These are phyloP conservation scores for Xenentodon cancila DNA, from an alignment of 2,797 vertebrate genomes.

Conservation along the genomic window DNA sequence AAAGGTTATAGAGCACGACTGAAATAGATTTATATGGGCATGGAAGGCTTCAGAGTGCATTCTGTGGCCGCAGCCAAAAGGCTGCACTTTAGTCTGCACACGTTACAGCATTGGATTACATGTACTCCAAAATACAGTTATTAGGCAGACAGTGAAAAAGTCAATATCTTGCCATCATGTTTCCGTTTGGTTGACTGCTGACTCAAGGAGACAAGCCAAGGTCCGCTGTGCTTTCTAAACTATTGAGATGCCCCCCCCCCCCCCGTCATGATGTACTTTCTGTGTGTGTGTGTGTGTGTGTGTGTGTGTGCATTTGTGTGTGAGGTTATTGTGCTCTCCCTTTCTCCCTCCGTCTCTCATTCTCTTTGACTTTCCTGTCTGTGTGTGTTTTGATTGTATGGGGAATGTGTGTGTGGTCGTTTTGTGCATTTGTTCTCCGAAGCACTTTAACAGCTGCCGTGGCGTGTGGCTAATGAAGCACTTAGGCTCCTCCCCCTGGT, in stretches of 20 bases:
- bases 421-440: slow-evolving; percentile 40
- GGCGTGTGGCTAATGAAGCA: slow-evolving; percentile 62
- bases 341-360: slow-evolving; percentile 13
- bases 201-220: slow-evolving; percentile 77
- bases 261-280: slow-evolving; percentile 26
- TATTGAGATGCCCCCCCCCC: slow-evolving; percentile 52
- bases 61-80: slow-evolving; percentile 58
- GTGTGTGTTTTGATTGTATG: slow-evolving; percentile 31
- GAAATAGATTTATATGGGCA: slow-evolving; percentile 61
- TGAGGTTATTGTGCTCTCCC: slow-evolving; percentile 55
- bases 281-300: slow-evolving; percentile 30
- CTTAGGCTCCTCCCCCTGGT: slow-evolving; percentile 49
- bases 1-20: slow-evolving; percentile 64
- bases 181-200: slow-evolving; percentile 77
- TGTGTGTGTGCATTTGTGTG: slow-evolving; percentile 16
- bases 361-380: slow-evolving; percentile 26
- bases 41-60: slow-evolving; percentile 64
- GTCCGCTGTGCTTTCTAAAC: slow-evolving; percentile 66
- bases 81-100: slow-evolving; percentile 71
- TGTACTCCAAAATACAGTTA: slow-evolving; percentile 78
- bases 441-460: slow-evolving; percentile 43
- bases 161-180: slow-evolving; percentile 78
- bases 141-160: slow-evolving; percentile 79
- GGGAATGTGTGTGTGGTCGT: slow-evolving; percentile 16
- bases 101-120: slow-evolving; percentile 68